phyloP scores from a whole-genome alignment of 2,888 invertebrate species.

The Ophonus ardosiacus region DNA sequence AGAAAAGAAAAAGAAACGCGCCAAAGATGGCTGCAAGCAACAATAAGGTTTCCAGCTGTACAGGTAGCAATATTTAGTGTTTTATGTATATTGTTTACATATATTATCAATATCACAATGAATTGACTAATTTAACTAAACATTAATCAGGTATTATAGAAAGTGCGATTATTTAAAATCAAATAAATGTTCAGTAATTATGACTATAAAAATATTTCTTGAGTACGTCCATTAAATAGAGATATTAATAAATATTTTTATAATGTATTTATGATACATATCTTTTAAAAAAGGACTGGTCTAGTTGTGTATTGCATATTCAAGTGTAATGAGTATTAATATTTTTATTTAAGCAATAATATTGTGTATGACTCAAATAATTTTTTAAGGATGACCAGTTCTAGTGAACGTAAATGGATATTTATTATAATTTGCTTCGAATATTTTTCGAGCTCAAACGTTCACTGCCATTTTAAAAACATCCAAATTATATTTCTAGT shows the following conservation, averaged over 20 bases:
- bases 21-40: constrained; percentile 81
- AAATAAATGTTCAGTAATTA: constrained; percentile 53
- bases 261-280: constrained; percentile 55
- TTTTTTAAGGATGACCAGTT: constrained; percentile 21
- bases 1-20: constrained; percentile 80
- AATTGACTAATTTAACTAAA: constrained; percentile 46
- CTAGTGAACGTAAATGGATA: constrained; percentile 29
- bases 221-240: constrained; percentile 57
- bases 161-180: constrained; percentile 61
- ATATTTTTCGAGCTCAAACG: constrained; percentile 17
- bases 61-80: constrained; percentile 41
- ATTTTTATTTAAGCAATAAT: neutral
- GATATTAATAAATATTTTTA: constrained; percentile 55
- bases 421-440: constrained; percentile 21
- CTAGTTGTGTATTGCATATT: neutral
- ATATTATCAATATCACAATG: constrained; percentile 30
- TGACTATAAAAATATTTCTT: constrained; percentile 56
- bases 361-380: neutral
- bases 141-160: constrained; percentile 59
- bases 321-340: neutral
- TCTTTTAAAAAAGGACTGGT: constrained; percentile 38
- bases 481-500: constrained; percentile 37
- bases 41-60: constrained; percentile 74
- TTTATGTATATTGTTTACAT: constrained; percentile 47
- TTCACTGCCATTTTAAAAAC: constrained; percentile 50